Evolutionary conservation across 2,113 vertebrate genomes (phyloP).

Genomic region (Hippocampus barbouri): DNA sequence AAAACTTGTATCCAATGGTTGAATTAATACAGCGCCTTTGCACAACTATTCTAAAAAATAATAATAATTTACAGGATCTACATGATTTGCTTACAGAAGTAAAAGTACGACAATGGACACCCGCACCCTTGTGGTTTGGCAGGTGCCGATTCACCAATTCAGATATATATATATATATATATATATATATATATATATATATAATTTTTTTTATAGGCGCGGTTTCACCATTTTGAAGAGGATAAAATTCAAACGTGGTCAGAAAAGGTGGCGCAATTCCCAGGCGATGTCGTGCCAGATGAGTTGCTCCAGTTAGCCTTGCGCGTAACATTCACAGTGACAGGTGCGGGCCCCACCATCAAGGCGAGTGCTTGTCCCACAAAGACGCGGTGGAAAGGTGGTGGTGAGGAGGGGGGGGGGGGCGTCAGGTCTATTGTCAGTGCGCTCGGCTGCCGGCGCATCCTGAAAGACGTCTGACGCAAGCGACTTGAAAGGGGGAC

Average conservation of each 20-base stretch:
- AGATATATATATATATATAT: no score
- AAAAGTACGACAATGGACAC: no score
- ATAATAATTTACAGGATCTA: no score
- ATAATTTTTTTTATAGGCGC: no score
- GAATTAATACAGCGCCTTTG: no score
- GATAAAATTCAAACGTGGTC: slow-evolving; percentile 45
- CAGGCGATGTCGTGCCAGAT: slow-evolving; percentile 67
- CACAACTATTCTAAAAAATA: no score
- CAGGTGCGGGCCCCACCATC: slow-evolving; percentile 65
- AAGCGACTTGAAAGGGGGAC: slow-evolving; percentile 58
- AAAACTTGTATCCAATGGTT: no score
- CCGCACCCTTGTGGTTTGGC: no score
- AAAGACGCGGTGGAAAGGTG: slow-evolving; percentile 21
- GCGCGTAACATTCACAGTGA: slow-evolving; percentile 66
- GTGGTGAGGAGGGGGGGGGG: background rate
- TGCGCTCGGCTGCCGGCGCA: background rate
- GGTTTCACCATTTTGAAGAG: slow-evolving; percentile 15
- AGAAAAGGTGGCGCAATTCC: slow-evolving; percentile 65
- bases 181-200: no score
- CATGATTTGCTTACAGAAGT: no score
- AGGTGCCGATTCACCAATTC: no score
- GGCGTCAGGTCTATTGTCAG: slow-evolving; percentile 45
- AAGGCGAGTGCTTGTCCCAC: slow-evolving; percentile 53
- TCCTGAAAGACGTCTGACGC: slow-evolving; percentile 50
- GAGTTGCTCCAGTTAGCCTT: slow-evolving; percentile 68